Conservation (phyloP, 2,888 invertebrate genomes). For the Seladonia tumulorum region DNA sequence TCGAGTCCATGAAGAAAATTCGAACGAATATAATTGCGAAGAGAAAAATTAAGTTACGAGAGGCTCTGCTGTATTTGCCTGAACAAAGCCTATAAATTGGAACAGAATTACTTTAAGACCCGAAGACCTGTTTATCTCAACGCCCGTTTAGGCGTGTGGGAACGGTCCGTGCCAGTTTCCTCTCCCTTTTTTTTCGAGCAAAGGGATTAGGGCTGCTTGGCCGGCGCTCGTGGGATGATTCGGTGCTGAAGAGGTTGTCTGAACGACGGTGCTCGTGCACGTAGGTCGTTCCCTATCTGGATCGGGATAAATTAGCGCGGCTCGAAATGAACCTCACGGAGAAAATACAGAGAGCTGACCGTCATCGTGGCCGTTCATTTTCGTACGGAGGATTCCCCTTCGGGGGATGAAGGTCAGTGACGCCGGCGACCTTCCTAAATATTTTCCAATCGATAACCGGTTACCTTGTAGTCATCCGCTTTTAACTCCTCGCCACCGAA, state of each 20-base stretch:
- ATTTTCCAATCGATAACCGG: constrained; percentile 55
- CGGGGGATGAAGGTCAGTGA: constrained; percentile 54
- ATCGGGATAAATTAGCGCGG: not conserved
- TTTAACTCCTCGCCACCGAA: constrained; percentile 19
- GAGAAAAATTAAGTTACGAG: not conserved
- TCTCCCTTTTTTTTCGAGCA: not conserved
- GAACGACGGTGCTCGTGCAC: not conserved
- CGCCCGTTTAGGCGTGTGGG: not conserved
- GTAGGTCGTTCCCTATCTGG: not conserved
- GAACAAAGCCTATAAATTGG: not conserved
- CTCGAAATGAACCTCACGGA: not conserved
- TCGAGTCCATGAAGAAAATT: not conserved
- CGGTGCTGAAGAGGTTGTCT: not conserved
- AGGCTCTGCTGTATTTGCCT: not conserved
- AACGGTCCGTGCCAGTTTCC: not conserved
- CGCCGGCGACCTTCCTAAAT: constrained; percentile 56
- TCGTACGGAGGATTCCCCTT: constrained; percentile 19
- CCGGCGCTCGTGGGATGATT: not conserved
- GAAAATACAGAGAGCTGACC: not conserved
- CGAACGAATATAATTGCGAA: not conserved
- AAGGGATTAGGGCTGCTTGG: not conserved
- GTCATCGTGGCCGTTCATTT: constrained; percentile 8
- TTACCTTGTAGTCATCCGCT: constrained; percentile 31
- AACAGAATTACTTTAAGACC: not conserved
- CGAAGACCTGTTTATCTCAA: constrained; percentile 23